Conservation (phyloP, 2,113 vertebrate species). For the Cinclus cinclus region DNA sequence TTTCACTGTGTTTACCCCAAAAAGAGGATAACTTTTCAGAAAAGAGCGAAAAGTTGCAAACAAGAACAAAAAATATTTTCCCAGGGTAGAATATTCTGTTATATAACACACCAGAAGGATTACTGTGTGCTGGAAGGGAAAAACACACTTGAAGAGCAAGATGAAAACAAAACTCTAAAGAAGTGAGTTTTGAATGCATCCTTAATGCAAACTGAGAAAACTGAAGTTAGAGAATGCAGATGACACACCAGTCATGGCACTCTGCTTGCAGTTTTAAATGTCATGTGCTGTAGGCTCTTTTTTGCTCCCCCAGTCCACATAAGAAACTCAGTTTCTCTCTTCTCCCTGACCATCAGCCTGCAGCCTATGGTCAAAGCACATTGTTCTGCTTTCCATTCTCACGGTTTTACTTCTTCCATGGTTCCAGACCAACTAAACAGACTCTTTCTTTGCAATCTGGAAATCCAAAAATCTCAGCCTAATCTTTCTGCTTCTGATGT, state of each 20-base stretch:
- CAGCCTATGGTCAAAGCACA: slow-evolving; percentile 39
- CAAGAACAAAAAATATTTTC: slow-evolving; percentile 56
- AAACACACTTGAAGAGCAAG: slow-evolving; percentile 49
- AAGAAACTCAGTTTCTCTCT: slow-evolving; percentile 37
- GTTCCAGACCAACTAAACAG: slow-evolving; percentile 42
- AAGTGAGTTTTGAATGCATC: slow-evolving; percentile 38
- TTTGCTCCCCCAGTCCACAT: background rate
- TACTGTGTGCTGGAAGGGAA: slow-evolving; percentile 47
- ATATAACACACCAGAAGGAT: slow-evolving; percentile 52
- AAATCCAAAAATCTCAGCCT: slow-evolving; percentile 49
- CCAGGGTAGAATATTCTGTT: slow-evolving; percentile 63
- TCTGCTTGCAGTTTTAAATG: slow-evolving; percentile 57
- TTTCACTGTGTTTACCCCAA: slow-evolving; percentile 26
- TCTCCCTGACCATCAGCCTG: background rate
- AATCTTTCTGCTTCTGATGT: slow-evolving; percentile 9
- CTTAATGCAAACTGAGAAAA: slow-evolving; percentile 51
- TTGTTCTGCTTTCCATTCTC: slow-evolving; percentile 53
- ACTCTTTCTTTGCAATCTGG: slow-evolving; percentile 11
- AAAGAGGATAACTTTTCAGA: slow-evolving; percentile 26
- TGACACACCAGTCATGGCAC: slow-evolving; percentile 19
- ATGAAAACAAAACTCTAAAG: slow-evolving; percentile 52
- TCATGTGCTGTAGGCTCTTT: background rate
- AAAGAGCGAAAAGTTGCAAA: slow-evolving; percentile 34
- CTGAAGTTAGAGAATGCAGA: slow-evolving; percentile 34
- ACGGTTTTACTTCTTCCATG: slow-evolving; percentile 23